Evolutionary conservation across 2,888 invertebrate genomes (phyloP), one percentile per base, ranked within the genome.

Genomic region (Hypolimnas misippus): DNA sequence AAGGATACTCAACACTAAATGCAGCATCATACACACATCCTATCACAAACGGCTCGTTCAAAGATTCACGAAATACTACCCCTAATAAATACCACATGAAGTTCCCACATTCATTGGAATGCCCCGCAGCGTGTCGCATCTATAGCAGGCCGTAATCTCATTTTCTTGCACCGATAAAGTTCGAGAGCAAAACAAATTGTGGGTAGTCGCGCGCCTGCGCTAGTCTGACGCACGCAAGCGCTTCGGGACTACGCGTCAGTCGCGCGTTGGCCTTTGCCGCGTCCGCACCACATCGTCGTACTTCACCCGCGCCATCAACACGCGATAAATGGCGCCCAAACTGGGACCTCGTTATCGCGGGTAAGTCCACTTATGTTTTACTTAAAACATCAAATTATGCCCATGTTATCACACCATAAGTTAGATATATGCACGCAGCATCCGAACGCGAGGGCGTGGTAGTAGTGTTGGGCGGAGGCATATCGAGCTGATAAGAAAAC

Each of bases 251-350:
- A 75, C 83, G 83, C 82, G 83, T 86, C 86, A 89, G 86, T 85
- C 81, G 84, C 86, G 86, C 83, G 83, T 81, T 70, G 81, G 80
- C 82, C 79, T 73, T 77, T 78, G 82, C 84, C 81, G 83, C 72
- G 75, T 78, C 74, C 78, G 74, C 71, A 70, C 69, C 74, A 75
- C 77, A 77, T 80, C 69, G 71, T 68, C 59, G 1, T 35, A 16
- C 55, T 60, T 67, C 65, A 67, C 56, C 65, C 77, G 79, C 84
- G 83, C 76, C 75, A 63, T 68, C 73, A 81, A 77, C 87, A 87
- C 87, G 87, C 88, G 88, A 78, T 84, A 81, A 84, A 91, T 90
- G 90, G 90, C 91, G 89, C 89, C 85, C 85, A 84, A 82, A 83
- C 78, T 73, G 84, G 85, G 82, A 82, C 83, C 80, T 79, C 81